Percentiles rank a stretch among this genome's conserved stretches.
phyloP scores from a whole-genome alignment of 2,888 invertebrate species.

The Phlogophora meticulosa region DNA sequence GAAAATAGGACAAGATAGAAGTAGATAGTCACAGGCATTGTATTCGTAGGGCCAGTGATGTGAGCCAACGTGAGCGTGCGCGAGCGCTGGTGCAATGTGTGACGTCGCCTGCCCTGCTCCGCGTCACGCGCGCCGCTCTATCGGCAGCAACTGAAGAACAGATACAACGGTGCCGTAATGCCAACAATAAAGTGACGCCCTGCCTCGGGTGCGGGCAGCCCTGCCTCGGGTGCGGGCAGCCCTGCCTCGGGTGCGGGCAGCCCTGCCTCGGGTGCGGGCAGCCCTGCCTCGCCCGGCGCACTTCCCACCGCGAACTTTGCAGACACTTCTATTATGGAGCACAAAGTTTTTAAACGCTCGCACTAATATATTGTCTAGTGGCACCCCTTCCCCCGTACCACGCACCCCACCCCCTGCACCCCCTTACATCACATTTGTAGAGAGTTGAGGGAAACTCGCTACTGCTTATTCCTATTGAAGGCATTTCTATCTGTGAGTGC shows the following conservation, averaged over 20 bases:
- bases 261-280: conserved; percentile 1
- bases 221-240: too few relatives aligned
- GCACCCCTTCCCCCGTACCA: background rate
- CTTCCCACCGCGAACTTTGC: conserved; percentile 30
- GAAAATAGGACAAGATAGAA: background rate
- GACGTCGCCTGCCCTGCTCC: too few relatives aligned
- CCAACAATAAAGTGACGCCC: too few relatives aligned
- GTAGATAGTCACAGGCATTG: background rate
- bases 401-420: background rate
- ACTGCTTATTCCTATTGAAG: background rate
- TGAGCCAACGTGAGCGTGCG: too few relatives aligned
- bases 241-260: too few relatives aligned
- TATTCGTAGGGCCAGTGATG: too few relatives aligned
- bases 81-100: too few relatives aligned
- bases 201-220: too few relatives aligned
- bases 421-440: conserved; percentile 7
- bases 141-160: too few relatives aligned
- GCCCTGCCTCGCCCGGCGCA: conserved; percentile 16
- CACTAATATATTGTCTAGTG: conserved; percentile 27
- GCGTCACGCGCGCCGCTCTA: too few relatives aligned
- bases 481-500: background rate
- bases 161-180: too few relatives aligned
- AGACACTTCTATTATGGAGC: conserved; percentile 32
- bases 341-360: conserved; percentile 46
- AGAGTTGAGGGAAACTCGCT: conserved; percentile 10